Conservation (phyloP, 2,888 invertebrate species). For the Eupithecia centaureata region DNA sequence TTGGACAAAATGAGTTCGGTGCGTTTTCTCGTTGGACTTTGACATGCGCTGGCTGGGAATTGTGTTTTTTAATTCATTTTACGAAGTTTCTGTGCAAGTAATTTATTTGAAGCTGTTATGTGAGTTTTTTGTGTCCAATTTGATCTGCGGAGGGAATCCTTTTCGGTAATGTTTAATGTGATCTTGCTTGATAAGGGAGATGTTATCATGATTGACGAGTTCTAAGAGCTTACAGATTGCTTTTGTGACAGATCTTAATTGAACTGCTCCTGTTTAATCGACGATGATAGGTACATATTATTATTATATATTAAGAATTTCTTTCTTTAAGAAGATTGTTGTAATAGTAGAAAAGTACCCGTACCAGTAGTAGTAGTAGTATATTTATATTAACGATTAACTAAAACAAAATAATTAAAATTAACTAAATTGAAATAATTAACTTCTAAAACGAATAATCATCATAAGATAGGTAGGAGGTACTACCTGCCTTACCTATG, state of each 20-base stretch:
- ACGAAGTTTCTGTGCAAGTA: constrained; percentile 43
- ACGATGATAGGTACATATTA: neutral
- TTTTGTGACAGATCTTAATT: constrained; percentile 18
- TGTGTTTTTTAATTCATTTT: constrained; percentile 43
- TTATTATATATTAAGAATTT: too few species aligned
- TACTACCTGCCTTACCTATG: too few species aligned
- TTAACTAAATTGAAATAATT: too few species aligned
- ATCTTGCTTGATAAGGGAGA: constrained; percentile 25
- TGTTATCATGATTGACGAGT: constrained; percentile 38
- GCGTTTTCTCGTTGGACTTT: constrained; percentile 65
- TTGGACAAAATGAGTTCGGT: constrained; percentile 76
- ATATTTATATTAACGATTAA: too few species aligned
- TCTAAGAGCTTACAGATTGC: constrained; percentile 11
- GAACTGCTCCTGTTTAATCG: neutral
- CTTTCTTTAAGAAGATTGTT: neutral
- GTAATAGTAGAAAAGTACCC: too few species aligned
- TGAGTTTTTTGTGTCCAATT: constrained; percentile 38
- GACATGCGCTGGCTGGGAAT: constrained; percentile 55
- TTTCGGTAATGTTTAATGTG: constrained; percentile 19
- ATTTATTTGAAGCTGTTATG: constrained; percentile 44
- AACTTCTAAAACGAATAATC: too few species aligned
- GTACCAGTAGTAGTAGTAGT: too few species aligned
- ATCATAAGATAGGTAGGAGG: too few species aligned
- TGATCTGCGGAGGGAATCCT: constrained; percentile 9
- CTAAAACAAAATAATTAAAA: too few species aligned